Base-by-base conservation (phyloP, 1,140 invertebrate genomes). In the Chelonus insularis region DNA sequence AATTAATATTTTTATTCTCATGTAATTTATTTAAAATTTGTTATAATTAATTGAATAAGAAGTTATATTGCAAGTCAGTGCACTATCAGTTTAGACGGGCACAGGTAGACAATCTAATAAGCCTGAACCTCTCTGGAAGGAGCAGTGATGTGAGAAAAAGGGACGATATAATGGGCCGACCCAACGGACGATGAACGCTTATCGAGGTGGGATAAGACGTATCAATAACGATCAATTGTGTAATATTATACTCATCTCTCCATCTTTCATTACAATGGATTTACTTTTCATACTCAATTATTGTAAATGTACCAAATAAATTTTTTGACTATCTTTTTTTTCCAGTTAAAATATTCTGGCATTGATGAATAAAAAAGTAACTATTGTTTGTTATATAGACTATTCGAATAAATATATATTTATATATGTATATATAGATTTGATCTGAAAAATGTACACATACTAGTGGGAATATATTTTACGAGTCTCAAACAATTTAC, bases 81-180 rank as follows among this genome's bases (percentile, higher is more conserved):
- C 25, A 51, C 23, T 34, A 51, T 51, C 16, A 4, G 25, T 14
- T n/a, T 5, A 56, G 54, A 23, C 37, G 37, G 37, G 59, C 51
- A 45, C 14, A 61, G 39, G 59, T 37, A 39, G 51, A 61, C 41
- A 55, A 18, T 56, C 39, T 55, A 61, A 52, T 39, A 61, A 61
- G 59, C 59, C 59, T 61, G 59, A 55, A 61, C 59, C 59, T 61
- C 51, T 61, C 51, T 61, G 59, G 51, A 61, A 61, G 59, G 51
- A 61, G 41, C 59, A 55, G 51, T 55, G 41, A 61, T 55, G 41
- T 61, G 50, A 55, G 32, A 55, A 55, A 55, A 55, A 21, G 14
- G 34, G 8, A 16, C 9, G 16, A 37, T 39, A 20, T 52, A 37
- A 55, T 55, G 52, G 34, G 21, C 34, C 36, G 34, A 61, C 50